Base-by-base conservation (phyloP, 2,113 vertebrate species). In the Tychaedon coryphoeus region DNA sequence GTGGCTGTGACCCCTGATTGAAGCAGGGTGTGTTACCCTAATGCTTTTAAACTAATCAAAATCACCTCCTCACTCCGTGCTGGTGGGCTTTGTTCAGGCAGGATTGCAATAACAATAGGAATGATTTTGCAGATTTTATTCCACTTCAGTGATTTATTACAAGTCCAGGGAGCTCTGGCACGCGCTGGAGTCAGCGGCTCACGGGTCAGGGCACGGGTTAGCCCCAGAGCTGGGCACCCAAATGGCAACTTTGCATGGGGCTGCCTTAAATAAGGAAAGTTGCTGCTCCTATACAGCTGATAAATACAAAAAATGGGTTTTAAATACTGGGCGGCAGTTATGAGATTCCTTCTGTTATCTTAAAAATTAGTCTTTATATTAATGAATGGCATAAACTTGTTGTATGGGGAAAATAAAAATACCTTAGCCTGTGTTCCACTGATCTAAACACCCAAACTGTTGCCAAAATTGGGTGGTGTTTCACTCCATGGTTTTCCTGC, bases 51-150 rank as follows among this genome's bases (percentile, higher is more conserved):
- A 73, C 84, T 48, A 86, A 91, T 86, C 88, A 91, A 95, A 93
- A 40, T 72, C 84, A 56, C 65, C 88, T 74, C 48, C n/a, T 7
- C 1, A 9, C 70, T 80, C 56, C 3, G 1, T 42, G 78, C 45
- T 48, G 87, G 75, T 89, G 81, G 81, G 74, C 86, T 95, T 92
- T 92, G 69, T 86, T 90, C 19, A 1, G 85, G 50, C 43, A 36
- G 20, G 61, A 29, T 67, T 84, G 87, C 74, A 67, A 0, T 67
- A 94, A 91, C 71, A 87, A 60, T 15, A 64, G 31, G 76, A 76
- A 80, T 70, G 61, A 69, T 94, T 96, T 96, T 86, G 24, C 74
- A 90, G 84, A 80, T 90, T 65, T 95, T 89, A 58, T 90, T 94
- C 88, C 81, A 57, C 28, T 17, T 57, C 33, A 60, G 57, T 95